Percentiles rank a stretch among this genome's conserved stretches.
phyloP scores from a whole-genome alignment of 2,113 vertebrate genomes.

The Copsychus sechellarum region DNA sequence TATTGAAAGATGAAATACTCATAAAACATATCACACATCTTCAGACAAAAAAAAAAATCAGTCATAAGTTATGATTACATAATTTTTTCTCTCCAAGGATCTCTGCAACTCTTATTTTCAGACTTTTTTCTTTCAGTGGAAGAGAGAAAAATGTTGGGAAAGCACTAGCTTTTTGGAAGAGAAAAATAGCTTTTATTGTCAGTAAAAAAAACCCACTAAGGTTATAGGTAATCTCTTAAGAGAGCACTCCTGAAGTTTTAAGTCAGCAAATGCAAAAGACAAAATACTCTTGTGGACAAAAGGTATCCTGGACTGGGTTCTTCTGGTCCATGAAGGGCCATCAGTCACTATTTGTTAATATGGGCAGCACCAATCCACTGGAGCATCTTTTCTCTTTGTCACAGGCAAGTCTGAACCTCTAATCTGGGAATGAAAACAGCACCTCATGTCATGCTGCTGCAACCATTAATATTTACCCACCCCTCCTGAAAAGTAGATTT shows the following conservation, averaged over 20 bases:
- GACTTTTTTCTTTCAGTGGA: not conserved
- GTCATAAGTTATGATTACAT: not conserved
- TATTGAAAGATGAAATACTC: not conserved
- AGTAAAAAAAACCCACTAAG: not conserved
- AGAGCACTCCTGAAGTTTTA: not conserved
- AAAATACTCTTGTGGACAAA: not conserved
- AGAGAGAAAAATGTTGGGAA: not conserved
- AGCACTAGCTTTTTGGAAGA: not conserved
- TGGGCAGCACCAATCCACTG: not conserved
- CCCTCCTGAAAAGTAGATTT: not conserved
- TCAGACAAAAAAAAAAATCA: not conserved
- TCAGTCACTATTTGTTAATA: not conserved
- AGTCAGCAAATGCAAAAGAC: not conserved
- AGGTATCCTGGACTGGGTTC: not conserved
- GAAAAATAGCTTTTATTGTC: not conserved
- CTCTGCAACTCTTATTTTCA: not conserved
- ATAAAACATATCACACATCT: not conserved
- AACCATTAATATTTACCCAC: not conserved
- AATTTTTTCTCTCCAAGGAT: not conserved
- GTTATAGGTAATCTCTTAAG: not conserved
- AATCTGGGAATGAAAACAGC: accelerated
- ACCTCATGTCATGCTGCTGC: accelerated
- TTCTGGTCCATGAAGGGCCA: not conserved
- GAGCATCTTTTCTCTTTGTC: not conserved
- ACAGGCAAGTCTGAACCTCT: not conserved